Conservation (phyloP, 1,140 invertebrate genomes). For the Temnothorax curvispinosus region DNA sequence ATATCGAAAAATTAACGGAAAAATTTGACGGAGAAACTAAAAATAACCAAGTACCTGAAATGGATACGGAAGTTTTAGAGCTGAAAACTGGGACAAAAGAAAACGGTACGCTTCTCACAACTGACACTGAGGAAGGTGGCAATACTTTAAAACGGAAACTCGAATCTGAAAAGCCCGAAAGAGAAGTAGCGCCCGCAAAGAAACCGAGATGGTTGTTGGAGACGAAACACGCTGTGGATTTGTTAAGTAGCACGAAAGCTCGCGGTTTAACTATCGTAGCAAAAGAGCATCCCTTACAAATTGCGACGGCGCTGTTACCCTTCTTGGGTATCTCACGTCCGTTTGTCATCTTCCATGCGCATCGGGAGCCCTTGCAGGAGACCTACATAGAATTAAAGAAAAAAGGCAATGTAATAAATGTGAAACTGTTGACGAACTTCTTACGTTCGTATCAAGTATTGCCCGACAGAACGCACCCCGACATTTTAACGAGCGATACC, state of each 20-base stretch:
- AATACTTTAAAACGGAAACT: constrained; percentile 67
- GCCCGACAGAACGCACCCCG: constrained; percentile 93
- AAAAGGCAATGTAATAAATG: constrained; percentile 88
- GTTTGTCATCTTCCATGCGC: constrained; percentile 93
- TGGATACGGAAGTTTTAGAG: not conserved
- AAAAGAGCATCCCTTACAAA: constrained; percentile 94
- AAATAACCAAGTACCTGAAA: not conserved
- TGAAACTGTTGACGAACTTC: constrained; percentile 94
- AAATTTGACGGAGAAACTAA: not conserved
- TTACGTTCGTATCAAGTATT: constrained; percentile 96
- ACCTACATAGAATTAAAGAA: constrained; percentile 92
- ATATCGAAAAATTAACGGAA: not conserved
- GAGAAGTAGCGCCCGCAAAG: constrained; percentile 76
- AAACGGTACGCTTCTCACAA: constrained; percentile 21
- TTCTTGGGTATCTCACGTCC: constrained; percentile 92
- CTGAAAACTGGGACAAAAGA: constrained; percentile 74
- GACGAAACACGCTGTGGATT: constrained; percentile 87
- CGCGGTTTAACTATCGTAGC: constrained; percentile 92
- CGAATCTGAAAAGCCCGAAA: not conserved
- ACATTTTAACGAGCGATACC: constrained; percentile 91
- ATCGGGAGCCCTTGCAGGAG: constrained; percentile 93
- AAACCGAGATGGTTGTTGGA: constrained; percentile 89
- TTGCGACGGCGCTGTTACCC: constrained; percentile 90
- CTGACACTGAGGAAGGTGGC: not conserved
- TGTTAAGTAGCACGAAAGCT: constrained; percentile 88